Evolutionary conservation across 2,888 invertebrate species (phyloP).

Genomic region (Acutogordius australiensis): DNA sequence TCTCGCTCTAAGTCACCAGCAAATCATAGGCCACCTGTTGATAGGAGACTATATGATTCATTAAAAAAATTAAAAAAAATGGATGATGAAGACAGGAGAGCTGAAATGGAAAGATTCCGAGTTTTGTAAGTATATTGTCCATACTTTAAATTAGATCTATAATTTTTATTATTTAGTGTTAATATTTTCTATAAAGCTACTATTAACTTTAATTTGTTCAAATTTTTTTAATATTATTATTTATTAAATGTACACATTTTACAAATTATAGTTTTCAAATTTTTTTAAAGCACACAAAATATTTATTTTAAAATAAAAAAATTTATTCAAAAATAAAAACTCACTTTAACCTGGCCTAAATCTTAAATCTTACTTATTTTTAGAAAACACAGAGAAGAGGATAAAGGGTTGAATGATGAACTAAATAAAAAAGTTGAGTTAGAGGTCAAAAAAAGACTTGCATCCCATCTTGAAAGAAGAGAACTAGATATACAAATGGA

Average conservation of each 20-base stretch:
- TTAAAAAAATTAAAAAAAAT: constrained; percentile 6
- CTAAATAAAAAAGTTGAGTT: background rate
- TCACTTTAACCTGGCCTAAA: background rate
- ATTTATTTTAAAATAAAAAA: too few species aligned
- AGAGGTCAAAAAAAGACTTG: background rate
- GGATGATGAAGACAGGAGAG: background rate
- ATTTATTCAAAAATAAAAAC: too few species aligned
- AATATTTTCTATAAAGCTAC: background rate
- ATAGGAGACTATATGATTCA: background rate
- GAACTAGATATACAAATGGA: background rate
- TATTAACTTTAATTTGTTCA: background rate
- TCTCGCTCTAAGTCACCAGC: background rate
- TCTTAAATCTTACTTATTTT: background rate
- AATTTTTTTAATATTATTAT: too few species aligned
- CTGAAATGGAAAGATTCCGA: background rate
- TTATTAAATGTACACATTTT: too few species aligned
- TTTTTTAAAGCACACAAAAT: too few species aligned
- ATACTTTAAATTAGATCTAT: too few species aligned
- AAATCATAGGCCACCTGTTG: background rate
- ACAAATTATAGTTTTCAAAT: too few species aligned
- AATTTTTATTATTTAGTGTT: too few species aligned
- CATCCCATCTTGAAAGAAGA: background rate
- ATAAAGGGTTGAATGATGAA: background rate
- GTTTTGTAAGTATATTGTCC: background rate
- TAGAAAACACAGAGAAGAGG: background rate